Evolutionary conservation across 2,113 vertebrate genomes (phyloP).

Genomic region (Coracopsis vasa): DNA sequence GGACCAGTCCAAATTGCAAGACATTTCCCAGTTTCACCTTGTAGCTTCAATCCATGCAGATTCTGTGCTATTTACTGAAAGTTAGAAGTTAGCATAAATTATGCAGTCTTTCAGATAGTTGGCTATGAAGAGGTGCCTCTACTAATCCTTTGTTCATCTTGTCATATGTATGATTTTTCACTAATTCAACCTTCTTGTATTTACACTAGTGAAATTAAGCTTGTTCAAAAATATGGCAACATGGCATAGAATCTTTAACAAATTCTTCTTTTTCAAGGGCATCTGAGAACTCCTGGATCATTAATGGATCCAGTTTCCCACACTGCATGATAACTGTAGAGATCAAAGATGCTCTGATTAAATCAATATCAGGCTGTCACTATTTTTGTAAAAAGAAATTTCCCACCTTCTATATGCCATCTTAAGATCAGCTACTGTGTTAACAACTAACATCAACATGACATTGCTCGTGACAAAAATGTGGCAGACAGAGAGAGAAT

Average conservation of each 20-base stretch:
- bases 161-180: not conserved
- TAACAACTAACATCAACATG: not conserved
- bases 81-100: not conserved
- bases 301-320: not conserved
- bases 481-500: slow-evolving; percentile 17
- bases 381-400: not conserved
- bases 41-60: not conserved
- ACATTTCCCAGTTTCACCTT: not conserved
- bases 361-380: slow-evolving; percentile 7
- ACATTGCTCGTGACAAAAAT: slow-evolving; percentile 20
- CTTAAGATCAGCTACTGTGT: slow-evolving; percentile 16
- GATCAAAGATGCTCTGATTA: not conserved
- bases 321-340: not conserved
- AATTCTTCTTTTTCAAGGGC: not conserved
- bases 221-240: not conserved
- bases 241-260: not conserved
- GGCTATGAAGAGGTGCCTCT: not conserved
- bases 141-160: not conserved
- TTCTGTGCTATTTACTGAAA: not conserved
- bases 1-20: not conserved
- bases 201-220: not conserved
- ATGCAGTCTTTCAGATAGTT: not conserved
- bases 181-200: not conserved
- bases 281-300: not conserved
- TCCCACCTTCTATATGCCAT: slow-evolving; percentile 13